Percentiles rank a stretch among this genome's conserved stretches.
Conservation (phyloP, 1,140 invertebrate species). For the Heliconius eleuchia region DNA sequence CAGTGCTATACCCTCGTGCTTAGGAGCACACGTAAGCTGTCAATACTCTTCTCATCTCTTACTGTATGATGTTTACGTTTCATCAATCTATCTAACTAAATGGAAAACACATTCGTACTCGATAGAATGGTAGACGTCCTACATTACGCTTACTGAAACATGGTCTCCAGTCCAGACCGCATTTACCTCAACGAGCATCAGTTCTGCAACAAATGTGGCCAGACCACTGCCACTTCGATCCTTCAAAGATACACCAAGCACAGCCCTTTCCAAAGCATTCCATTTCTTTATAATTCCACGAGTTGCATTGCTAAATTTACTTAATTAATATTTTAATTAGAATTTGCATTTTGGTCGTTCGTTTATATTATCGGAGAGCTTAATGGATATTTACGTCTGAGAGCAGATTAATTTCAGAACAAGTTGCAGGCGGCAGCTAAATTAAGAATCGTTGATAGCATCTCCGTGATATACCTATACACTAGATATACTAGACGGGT, state of each 20-base stretch:
- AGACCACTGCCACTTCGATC: too few species aligned
- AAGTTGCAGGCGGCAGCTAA: slow-evolving; percentile 11
- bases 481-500: not conserved
- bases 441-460: slow-evolving; percentile 8
- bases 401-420: slow-evolving; percentile 12
- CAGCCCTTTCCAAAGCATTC: too few species aligned
- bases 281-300: not conserved
- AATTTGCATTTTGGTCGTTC: not conserved
- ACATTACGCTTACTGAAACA: too few species aligned
- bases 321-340: not conserved
- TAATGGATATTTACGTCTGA: not conserved
- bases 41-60: not conserved
- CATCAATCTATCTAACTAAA: not conserved
- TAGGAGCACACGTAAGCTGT: not conserved
- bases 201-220: too few species aligned
- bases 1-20: not conserved
- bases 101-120: not conserved
- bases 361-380: not conserved
- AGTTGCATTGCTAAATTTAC: not conserved
- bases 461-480: not conserved
- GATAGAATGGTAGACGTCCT: not conserved
- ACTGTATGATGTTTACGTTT: not conserved
- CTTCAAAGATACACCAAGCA: too few species aligned
- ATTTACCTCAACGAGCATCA: too few species aligned
- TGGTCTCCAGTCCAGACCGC: too few species aligned